A percentile compares a stretch with the other conserved stretches of the same genome.
These are phyloP conservation scores for Pristionchus maxplancki DNA, from an alignment of 2,888 invertebrate species.

Conservation along the genomic window DNA sequence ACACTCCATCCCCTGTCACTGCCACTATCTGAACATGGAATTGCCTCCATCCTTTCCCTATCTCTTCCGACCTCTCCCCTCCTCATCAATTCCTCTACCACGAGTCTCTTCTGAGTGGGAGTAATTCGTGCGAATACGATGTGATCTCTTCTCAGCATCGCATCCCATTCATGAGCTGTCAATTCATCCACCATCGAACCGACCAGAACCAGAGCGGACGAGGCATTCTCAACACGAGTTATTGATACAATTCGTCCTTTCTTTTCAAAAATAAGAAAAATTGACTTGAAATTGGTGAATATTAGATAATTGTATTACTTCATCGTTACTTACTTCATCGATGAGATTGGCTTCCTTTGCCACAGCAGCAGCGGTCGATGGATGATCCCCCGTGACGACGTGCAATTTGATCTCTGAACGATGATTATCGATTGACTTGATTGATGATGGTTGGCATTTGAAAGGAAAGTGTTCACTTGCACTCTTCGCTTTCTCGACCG, in stretches of 20 bases:
- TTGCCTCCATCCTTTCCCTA: background rate
- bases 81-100: conserved; percentile 39
- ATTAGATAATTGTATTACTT: too few species aligned
- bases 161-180: conserved; percentile 53
- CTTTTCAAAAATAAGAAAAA: too few species aligned
- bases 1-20: conserved; percentile 63
- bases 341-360: conserved; percentile 52
- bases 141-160: conserved; percentile 45
- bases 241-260: too few species aligned
- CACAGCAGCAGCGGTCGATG: conserved; percentile 55
- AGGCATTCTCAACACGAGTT: background rate
- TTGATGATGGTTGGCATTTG: too few species aligned
- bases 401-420: conserved; percentile 54
- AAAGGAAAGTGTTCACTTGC: too few species aligned
- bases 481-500: conserved; percentile 52
- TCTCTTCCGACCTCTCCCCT: background rate
- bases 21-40: conserved; percentile 22
- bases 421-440: too few species aligned
- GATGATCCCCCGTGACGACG: conserved; percentile 59
- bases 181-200: conserved; percentile 44
- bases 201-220: background rate
- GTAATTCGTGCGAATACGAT: conserved; percentile 51
- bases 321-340: conserved; percentile 52
- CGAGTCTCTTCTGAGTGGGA: conserved; percentile 47
- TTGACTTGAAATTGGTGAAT: too few species aligned